These are phyloP conservation scores for Cladopsammia gracilis DNA, from an alignment of 64 coral and sea anemone genomes.

Conservation along the genomic window DNA sequence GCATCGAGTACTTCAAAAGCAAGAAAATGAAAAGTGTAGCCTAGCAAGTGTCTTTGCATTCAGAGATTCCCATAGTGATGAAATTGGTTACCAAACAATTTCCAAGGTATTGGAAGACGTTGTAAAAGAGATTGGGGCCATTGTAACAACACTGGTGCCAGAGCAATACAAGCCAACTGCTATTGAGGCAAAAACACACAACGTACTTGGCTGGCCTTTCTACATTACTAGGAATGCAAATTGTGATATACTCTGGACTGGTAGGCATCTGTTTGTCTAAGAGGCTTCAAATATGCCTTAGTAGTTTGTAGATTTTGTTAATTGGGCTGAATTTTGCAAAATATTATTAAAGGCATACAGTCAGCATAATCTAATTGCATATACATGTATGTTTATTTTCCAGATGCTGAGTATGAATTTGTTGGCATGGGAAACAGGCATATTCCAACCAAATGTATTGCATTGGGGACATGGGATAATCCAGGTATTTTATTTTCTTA, in stretches of 20 bases:
- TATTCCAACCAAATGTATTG: slow-evolving; percentile 83
- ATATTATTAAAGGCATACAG: no score
- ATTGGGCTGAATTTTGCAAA: no score
- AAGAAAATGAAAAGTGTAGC: neutral
- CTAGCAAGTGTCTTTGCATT: slow-evolving; percentile 49
- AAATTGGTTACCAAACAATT: slow-evolving; percentile 34
- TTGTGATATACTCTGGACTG: slow-evolving; percentile 66
- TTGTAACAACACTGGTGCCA: slow-evolving; percentile 50
- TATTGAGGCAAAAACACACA: slow-evolving; percentile 41
- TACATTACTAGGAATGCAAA: slow-evolving; percentile 58
- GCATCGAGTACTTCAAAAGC: slow-evolving; percentile 45
- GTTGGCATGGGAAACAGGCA: slow-evolving; percentile 83
- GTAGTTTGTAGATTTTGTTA: no score
- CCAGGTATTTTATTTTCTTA: slow-evolving; percentile 57
- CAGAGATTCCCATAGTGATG: slow-evolving; percentile 51
- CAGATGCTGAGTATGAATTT: slow-evolving; percentile 81
- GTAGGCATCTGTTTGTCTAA: slow-evolving; percentile 18
- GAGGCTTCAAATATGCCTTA: neutral
- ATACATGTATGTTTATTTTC: neutral
- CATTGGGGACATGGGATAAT: slow-evolving; percentile 70
- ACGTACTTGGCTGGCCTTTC: slow-evolving; percentile 36
- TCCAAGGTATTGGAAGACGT: slow-evolving; percentile 15
- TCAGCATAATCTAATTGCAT: no score
- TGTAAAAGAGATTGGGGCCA: neutral
- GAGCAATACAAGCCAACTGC: slow-evolving; percentile 60